Evolutionary conservation across 2,113 vertebrate genomes (phyloP), one percentile per base, ranked within the genome.

Genomic region (Saguinus imperator): DNA sequence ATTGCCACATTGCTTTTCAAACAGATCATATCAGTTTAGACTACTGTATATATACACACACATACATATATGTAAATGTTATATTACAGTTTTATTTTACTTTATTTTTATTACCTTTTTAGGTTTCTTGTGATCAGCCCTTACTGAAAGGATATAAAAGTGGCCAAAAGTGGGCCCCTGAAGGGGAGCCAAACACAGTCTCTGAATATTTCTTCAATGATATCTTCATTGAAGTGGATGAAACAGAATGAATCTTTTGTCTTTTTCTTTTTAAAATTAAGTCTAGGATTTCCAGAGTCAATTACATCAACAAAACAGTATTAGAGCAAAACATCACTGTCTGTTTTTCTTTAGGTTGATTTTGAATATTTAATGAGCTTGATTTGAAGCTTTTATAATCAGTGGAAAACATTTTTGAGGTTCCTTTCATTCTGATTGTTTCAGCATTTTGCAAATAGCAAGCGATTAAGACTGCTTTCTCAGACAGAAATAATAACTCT

Each of bases 161-260:
- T 95, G 81, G 94, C 50, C 79, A 96, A 89, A 96, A 91, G 6
- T 68, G 5, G 77, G 95, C 94, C 87, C 95, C 97, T 50, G 98
- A 99, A 43, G 98, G 99, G 85, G 99, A 99, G 85, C 98, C 99
- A 81, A 98, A 98, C 58, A 98, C 86, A 52, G 98, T 99, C n/a
- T 99, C 99, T 3, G 99, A 99, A 90, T 99, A 99, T 97, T 99
- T 99, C 98, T 98, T 99, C 75, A 99, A 96, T 97, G 99, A 99
- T 97, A 99, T 99, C 95, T 99, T 99, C 92, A 99, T 99, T 95
- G 99, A 99, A 72, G 99, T 99, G 50, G 99, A 99, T 58, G 99
- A 99, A 95, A 87, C 97, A 95, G 98, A 98, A 86, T 99, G 97
- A 97, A 7, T 80, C 81, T 96, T 48, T 45, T n/a, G 27, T 66